Percentiles rank a stretch among this genome's conserved stretches.
Evolutionary conservation across 2,113 vertebrate genomes (phyloP).

Genomic region (Ariopsis seemanni): DNA sequence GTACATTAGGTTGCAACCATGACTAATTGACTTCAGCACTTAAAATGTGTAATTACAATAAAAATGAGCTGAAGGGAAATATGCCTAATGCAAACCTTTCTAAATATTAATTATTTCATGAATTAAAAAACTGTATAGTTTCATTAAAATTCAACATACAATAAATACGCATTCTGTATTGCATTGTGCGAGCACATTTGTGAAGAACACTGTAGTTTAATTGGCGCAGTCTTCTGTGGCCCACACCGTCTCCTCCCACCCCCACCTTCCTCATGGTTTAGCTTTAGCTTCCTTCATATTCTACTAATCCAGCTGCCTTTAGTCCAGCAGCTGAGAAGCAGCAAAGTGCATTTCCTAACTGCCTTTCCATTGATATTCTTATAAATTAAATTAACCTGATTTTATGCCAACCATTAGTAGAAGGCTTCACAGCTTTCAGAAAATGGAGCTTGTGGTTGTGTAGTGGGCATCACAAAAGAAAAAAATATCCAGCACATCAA

Average conservation of each 20-base stretch:
- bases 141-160: not conserved
- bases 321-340: slow-evolving; percentile 52
- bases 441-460: slow-evolving; percentile 37
- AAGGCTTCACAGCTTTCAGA: slow-evolving; percentile 42
- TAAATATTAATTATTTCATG: slow-evolving; percentile 33
- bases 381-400: slow-evolving; percentile 64
- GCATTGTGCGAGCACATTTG: not conserved
- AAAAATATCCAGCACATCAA: slow-evolving; percentile 48
- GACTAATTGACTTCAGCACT: slow-evolving; percentile 38
- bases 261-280: not conserved
- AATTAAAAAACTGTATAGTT: slow-evolving; percentile 15
- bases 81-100: slow-evolving; percentile 37
- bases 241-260: not conserved
- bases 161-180: not conserved
- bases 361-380: slow-evolving; percentile 59
- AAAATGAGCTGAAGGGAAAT: slow-evolving; percentile 26
- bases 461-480: slow-evolving; percentile 27
- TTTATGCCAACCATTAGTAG: slow-evolving; percentile 54
- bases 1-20: slow-evolving; percentile 20
- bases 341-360: slow-evolving; percentile 60
- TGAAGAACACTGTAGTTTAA: slow-evolving; percentile 16
- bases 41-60: slow-evolving; percentile 41
- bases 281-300: slow-evolving; percentile 28
- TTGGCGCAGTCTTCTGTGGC: slow-evolving; percentile 17
- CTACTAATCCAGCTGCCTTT: slow-evolving; percentile 36